Conservation (phyloP, 2,888 invertebrate genomes). For the Cataglyphis altisquamis region DNA sequence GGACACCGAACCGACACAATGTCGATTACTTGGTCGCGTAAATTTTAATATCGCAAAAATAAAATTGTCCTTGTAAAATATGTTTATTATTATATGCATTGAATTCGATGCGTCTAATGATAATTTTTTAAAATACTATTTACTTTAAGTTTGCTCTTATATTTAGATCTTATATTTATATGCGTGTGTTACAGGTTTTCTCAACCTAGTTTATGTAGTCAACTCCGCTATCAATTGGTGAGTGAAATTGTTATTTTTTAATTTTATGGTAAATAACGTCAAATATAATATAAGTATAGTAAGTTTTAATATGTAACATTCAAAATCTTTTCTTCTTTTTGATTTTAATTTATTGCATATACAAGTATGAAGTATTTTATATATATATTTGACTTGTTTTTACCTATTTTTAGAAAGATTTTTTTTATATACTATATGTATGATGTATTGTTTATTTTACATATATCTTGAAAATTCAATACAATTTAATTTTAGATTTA, state of each 20-base stretch:
- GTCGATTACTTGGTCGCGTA: conserved; percentile 19
- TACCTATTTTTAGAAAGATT: no score
- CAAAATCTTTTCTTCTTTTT: background rate
- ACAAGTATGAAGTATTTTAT: background rate
- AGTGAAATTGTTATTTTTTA: background rate
- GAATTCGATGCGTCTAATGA: background rate
- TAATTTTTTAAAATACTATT: background rate
- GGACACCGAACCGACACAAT: conserved; percentile 21
- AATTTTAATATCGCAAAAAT: conserved; percentile 9
- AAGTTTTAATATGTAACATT: background rate
- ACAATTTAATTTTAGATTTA: background rate
- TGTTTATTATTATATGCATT: background rate
- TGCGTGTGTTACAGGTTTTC: background rate
- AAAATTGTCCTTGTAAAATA: background rate
- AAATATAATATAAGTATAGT: background rate
- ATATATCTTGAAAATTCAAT: background rate
- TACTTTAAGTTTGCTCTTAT: background rate
- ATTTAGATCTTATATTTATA: background rate
- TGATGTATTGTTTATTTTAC: background rate
- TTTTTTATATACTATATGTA: no score
- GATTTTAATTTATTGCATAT: background rate
- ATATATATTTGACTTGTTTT: background rate
- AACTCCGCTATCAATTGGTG: background rate
- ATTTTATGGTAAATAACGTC: background rate
- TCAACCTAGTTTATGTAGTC: background rate